Percentiles rank a stretch among this genome's conserved stretches.
Evolutionary conservation across 2,888 invertebrate species (phyloP).

Genomic region (Macrophya alboannulata): DNA sequence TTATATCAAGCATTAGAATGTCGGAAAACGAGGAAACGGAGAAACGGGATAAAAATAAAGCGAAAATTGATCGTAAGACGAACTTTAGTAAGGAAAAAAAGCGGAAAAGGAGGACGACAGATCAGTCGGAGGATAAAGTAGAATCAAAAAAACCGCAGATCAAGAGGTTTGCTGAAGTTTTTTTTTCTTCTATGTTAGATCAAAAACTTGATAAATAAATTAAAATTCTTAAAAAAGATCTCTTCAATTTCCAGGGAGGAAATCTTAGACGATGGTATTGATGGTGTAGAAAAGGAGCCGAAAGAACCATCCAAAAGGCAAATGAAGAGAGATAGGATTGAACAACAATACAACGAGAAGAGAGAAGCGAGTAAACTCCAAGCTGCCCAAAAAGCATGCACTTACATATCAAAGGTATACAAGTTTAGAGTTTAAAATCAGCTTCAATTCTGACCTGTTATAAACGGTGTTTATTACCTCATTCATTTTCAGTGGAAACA

Average conservation of each 20-base stretch:
- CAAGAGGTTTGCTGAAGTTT: slow-evolving; percentile 5
- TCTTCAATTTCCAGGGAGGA: not conserved
- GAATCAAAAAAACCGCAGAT: not conserved
- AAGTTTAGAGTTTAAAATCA: slow-evolving; percentile 21
- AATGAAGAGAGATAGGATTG: slow-evolving; percentile 85
- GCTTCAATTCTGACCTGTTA: not conserved
- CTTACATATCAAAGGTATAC: slow-evolving; percentile 83
- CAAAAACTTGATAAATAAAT: not conserved
- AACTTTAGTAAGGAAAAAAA: not conserved
- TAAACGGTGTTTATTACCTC: not conserved
- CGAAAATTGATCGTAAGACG: not conserved
- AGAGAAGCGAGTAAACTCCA: slow-evolving; percentile 82
- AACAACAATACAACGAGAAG: slow-evolving; percentile 82
- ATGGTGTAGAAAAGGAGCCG: slow-evolving; percentile 62
- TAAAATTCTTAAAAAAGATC: not conserved
- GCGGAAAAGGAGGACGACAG: not conserved
- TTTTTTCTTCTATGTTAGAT: not conserved
- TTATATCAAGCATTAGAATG: not conserved
- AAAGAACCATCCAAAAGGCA: slow-evolving; percentile 85
- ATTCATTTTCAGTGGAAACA: slow-evolving; percentile 85
- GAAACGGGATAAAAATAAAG: not conserved
- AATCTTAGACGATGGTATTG: slow-evolving; percentile 3
- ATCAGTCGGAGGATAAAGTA: not conserved
- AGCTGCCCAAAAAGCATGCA: slow-evolving; percentile 84
- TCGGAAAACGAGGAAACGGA: not conserved